Base-by-base conservation (phyloP, 1,140 invertebrate species). In the Orius laevigatus region DNA sequence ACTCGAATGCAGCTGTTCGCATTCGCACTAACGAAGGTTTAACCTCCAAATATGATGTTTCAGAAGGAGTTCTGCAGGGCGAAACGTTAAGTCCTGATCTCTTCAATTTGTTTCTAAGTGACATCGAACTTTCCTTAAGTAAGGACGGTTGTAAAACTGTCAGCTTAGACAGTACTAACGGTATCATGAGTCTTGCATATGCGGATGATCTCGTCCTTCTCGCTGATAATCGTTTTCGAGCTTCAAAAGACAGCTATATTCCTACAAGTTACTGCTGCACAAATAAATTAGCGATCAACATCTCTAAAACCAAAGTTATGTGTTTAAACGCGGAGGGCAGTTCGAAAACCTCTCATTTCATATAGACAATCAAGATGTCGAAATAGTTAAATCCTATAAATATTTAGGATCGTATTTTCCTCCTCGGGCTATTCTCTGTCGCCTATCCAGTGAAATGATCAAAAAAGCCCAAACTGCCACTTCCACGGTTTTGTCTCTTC, bases 221-320 rank as follows among this genome's bases (percentile, higher is more conserved):
- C 8, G 8, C 3, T 25, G 25, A 25, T 8, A 25, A 8, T 25
- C 25, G 25, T 25, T 25, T n/a, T 25, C 25, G 25, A 25, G 8
- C 25, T 25, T 8, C 25, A 25, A 25, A 25, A 25, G 8, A 25
- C 3, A 4, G 48, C 33, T 49, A 54, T 32, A 19, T 43, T 12
- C 48, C 46, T 11, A 48, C 51, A 31, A 43, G 50, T 38, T 60
- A 57, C 40, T 58, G 53, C 38, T 16, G 8, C 0, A 12, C 9
- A 9, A 49, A 50, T 10, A 46, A 49, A 11, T 32, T 60, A 4
- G 49, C 32, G 33, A 48, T 59, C 5, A 56, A 59, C 32, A 35
- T 54, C 9, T 19, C 3, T 2, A 59, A 60, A 53, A 58, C 59
- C 10, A 57, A 56, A 41, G 45, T 58, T 1, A 36, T 59, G 40